These are phyloP conservation scores for Cataglyphis rosenhaueri DNA, from an alignment of 2,888 invertebrate genomes.

Conservation along the genomic window DNA sequence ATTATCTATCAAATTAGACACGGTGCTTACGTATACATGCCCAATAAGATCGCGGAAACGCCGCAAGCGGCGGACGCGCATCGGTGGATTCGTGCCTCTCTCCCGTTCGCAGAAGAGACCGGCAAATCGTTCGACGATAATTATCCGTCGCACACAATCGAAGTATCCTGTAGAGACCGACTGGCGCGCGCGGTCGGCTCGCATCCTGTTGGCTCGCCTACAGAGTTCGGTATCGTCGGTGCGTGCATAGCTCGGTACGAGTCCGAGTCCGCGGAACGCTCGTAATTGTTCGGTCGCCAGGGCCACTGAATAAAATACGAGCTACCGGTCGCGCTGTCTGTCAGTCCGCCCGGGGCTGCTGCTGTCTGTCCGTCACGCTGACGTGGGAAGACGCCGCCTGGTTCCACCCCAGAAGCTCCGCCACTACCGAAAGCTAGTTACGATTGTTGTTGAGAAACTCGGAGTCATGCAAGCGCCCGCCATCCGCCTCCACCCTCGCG, in stretches of 20 bases:
- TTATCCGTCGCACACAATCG: conserved; percentile 82
- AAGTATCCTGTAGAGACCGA: conserved; percentile 78
- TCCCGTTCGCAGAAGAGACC: conserved; percentile 52
- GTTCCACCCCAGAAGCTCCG: conserved; percentile 78
- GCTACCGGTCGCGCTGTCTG: conserved; percentile 83
- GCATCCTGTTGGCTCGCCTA: conserved; percentile 78
- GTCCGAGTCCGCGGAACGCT: conserved; percentile 72
- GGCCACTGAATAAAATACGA: conserved; percentile 85
- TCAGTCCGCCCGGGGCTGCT: conserved; percentile 81
- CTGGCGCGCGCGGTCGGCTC: conserved; percentile 68
- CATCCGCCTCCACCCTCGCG: conserved; percentile 54
- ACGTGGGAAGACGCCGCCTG: conserved; percentile 85
- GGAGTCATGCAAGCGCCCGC: conserved; percentile 82
- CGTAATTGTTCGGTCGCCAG: conserved; percentile 85
- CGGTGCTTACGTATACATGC: conserved; percentile 47
- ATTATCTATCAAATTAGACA: conserved; percentile 56
- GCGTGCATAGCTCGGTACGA: conserved; percentile 66
- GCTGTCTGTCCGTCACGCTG: conserved; percentile 85
- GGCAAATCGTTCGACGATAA: conserved; percentile 77
- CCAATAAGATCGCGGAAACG: conserved; percentile 71
- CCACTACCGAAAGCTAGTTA: conserved; percentile 83
- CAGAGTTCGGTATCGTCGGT: conserved; percentile 45
- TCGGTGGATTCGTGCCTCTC: conserved; percentile 75
- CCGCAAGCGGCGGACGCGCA: conserved; percentile 72
- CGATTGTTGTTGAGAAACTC: conserved; percentile 84